Base-by-base conservation (phyloP, 2,113 vertebrate genomes). In the Zosterops pallidus region DNA sequence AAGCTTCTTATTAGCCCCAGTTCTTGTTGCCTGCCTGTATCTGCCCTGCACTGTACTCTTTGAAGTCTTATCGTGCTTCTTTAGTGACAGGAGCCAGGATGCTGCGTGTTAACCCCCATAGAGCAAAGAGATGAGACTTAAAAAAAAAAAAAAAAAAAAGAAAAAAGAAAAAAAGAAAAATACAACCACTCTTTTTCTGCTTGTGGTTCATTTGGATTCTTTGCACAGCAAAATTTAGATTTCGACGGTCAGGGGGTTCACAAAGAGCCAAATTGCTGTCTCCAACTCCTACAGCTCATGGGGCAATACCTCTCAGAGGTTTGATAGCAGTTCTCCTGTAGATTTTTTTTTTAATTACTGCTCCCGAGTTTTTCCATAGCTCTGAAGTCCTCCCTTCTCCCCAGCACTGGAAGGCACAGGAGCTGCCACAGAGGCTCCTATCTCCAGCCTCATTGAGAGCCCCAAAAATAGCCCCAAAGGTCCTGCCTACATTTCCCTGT, bases 61-160 rank as follows among this genome's bases (percentile, higher is more conserved):
- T 96, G 92, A 97, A 96, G 95, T 95, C 95, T 97, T 97, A 97
- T 97, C 95, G 22, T 78, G 89, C 92, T 92, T 95, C 85, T 91
- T 91, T 33, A 89, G 89, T 95, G 96, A 94, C 94, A 95, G 95
- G 97, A 97, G 85, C 94, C 95, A 97, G 96, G 91, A 95, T 92
- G 90, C 90, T 95, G 79, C 41, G 65, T 33, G 64, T 77, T 95
- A 94, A 94, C 88, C 92, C 83, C 93, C 69, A 59, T 24, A 84
- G 90, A 92, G 92, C 41, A 92, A 84, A 88, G 84, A 64, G 83
- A 76, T 94, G 91, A 94, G 68, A 33, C 70, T 83, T 70, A 3
- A 19, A 17, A 24, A 33, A 41, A 18, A 15, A 39, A 39, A 29
- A 19, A 33, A 60, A 59, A 24, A n/a, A n/a, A n/a, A n/a, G n/a